Base-by-base conservation (phyloP, 2,888 invertebrate genomes). In the Dysmachus trigonus region DNA sequence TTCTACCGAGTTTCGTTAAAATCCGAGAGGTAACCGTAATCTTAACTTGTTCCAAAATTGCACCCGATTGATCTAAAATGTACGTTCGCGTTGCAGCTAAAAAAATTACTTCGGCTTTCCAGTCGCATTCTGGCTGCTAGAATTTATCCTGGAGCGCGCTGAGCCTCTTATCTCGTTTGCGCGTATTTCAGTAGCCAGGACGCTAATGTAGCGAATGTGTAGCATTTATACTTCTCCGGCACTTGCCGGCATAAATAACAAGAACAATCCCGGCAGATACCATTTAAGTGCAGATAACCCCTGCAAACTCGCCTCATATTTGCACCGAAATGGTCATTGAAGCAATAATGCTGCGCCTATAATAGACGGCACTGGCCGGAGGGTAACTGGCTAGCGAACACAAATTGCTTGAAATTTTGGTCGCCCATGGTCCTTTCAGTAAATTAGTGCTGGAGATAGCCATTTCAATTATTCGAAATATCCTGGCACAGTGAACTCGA, bases 321-420 rank as follows among this genome's bases (percentile, higher is more conserved):
- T 83, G 72, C 83, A 72, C 83, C 71, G 7, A 72, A 72, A 83
- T 72, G 72, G 83, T 72, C 83, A 83, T 83, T 83, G 82, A 82
- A 82, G 82, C 82, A 82, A 82, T 82, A 82, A 82, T 82, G 38
- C 30, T 72, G 83, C 18, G 72, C 31, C 83, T n/a, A 51, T 72
- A 83, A 83, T 72, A 83, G 83, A 72, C 83, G 72, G 38, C 72
- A 83, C 38, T 83, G 83, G 83, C 83, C 72, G 38, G 41, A 72
- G 83, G 81, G 18, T 81, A 53, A 81, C 33, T 62, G 53, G 33
- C 31, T 33, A 81, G 47, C 31, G 53, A 81, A 53, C 81, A 53
- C 53, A 81, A 81, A 81, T 81, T 53, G 81, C 53, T n/a, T 33
- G 33, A 62, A 81, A 33, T 62, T 81, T 81, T 81, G 81, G 81